Percentiles rank a stretch among this genome's conserved stretches.
Conservation (phyloP, 2,797 vertebrate genomes). For the Orientallactaga sibirica region DNA sequence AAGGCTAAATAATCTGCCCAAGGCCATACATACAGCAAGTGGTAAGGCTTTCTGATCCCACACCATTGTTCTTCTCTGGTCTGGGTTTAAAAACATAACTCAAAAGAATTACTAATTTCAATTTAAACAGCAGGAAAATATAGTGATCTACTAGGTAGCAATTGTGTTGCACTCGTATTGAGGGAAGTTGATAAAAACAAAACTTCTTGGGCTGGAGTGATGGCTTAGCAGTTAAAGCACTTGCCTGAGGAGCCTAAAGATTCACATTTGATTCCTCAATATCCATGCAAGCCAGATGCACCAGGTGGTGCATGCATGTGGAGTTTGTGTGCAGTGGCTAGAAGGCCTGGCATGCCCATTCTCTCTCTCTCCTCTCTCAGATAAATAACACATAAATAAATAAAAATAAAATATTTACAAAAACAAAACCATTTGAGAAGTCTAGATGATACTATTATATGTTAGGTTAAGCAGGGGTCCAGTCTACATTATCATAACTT, state of each 20-base stretch:
- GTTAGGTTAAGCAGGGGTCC: not conserved
- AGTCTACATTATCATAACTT: not conserved
- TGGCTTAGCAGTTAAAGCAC: no score
- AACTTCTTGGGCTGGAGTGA: not conserved
- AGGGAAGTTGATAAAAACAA: not conserved
- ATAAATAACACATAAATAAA: no score
- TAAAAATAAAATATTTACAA: no score
- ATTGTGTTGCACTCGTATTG: not conserved
- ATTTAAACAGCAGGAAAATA: constrained; percentile 58
- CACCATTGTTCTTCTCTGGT: not conserved
- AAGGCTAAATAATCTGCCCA: constrained; percentile 53
- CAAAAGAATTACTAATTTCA: constrained; percentile 56
- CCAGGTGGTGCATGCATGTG: no score
- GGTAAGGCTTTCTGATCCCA: constrained; percentile 38
- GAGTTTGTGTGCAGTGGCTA: no score
- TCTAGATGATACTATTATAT: not conserved
- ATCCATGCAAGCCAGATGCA: no score
- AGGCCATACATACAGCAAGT: not conserved
- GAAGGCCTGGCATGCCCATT: no score
- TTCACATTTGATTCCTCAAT: no score
- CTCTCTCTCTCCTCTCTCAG: no score
- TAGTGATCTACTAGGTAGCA: not conserved
- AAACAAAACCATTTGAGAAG: not conserved
- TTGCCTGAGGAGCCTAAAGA: no score
- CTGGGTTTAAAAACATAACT: constrained; percentile 18